Evolutionary conservation across 2,888 invertebrate genomes (phyloP).

Genomic region (Dusona sp.): DNA sequence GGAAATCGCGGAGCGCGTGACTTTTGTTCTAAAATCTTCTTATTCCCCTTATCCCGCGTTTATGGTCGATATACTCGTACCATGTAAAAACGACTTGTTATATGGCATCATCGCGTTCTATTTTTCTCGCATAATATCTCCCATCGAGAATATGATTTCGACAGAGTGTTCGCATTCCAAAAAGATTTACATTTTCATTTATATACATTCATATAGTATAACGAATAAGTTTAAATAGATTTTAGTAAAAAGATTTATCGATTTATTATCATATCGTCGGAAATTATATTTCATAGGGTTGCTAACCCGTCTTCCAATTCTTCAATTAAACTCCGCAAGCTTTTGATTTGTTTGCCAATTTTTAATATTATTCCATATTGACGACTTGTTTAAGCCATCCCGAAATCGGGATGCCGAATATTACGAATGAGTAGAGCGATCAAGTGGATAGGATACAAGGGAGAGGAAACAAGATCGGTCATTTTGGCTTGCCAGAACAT

Average conservation of each 20-base stretch:
- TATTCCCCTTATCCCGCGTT: slow-evolving; percentile 31
- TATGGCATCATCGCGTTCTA: neutral
- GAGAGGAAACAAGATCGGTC: slow-evolving; percentile 8
- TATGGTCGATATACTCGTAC: neutral
- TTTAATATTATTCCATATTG: neutral
- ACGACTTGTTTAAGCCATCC: neutral
- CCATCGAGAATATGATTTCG: neutral
- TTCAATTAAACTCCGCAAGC: neutral
- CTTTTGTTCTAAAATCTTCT: slow-evolving; percentile 44
- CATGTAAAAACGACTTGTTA: slow-evolving; percentile 30
- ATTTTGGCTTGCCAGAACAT: neutral
- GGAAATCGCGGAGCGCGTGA: slow-evolving; percentile 64
- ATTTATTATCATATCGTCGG: neutral
- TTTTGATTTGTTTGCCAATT: neutral
- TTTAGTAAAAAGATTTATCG: neutral
- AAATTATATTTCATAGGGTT: neutral
- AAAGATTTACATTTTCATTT: neutral
- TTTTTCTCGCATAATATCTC: slow-evolving; percentile 6
- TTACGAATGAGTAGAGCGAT: neutral
- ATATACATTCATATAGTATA: neutral
- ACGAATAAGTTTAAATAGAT: neutral
- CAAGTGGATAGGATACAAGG: neutral
- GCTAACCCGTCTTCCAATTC: too few relatives aligned
- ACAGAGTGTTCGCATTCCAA: neutral
- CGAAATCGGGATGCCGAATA: neutral